These are phyloP conservation scores for Monodelphis domestica DNA, from an alignment of 2,797 vertebrate genomes.

Conservation along the genomic window DNA sequence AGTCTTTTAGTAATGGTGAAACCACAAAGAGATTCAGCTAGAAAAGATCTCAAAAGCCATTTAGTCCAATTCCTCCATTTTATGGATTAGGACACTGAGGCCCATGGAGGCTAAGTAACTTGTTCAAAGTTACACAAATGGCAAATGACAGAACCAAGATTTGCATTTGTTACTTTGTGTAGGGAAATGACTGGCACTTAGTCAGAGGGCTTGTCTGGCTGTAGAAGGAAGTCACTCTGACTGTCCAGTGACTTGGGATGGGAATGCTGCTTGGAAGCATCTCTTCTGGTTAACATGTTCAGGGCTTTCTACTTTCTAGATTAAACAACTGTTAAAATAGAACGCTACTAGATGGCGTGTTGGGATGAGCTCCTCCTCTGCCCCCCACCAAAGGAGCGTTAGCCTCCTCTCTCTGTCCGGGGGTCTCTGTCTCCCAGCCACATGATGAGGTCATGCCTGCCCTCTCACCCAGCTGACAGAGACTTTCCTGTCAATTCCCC, in stretches of 20 bases:
- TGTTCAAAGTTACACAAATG: neutral
- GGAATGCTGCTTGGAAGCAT: slow-evolving; percentile 14
- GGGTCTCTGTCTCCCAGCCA: neutral
- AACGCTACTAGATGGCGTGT: neutral
- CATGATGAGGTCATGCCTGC: neutral
- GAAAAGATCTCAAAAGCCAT: neutral
- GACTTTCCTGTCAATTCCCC: neutral
- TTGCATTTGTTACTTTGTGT: neutral
- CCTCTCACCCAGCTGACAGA: neutral
- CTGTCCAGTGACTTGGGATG: slow-evolving; percentile 36
- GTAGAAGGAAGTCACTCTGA: slow-evolving; percentile 12
- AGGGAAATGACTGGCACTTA: no score
- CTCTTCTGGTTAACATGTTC: slow-evolving; percentile 53
- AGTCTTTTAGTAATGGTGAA: neutral
- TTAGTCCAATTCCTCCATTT: neutral
- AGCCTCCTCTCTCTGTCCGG: neutral
- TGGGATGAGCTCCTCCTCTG: neutral
- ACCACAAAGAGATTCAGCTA: neutral
- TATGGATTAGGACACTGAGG: neutral
- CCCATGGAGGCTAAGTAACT: neutral
- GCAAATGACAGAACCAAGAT: neutral
- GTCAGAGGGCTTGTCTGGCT: slow-evolving; percentile 53
- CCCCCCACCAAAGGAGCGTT: neutral
- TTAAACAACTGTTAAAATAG: neutral
- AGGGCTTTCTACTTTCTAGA: neutral